Evolutionary conservation across 2,888 invertebrate genomes (phyloP).

Genomic region (Pandemis heparana): DNA sequence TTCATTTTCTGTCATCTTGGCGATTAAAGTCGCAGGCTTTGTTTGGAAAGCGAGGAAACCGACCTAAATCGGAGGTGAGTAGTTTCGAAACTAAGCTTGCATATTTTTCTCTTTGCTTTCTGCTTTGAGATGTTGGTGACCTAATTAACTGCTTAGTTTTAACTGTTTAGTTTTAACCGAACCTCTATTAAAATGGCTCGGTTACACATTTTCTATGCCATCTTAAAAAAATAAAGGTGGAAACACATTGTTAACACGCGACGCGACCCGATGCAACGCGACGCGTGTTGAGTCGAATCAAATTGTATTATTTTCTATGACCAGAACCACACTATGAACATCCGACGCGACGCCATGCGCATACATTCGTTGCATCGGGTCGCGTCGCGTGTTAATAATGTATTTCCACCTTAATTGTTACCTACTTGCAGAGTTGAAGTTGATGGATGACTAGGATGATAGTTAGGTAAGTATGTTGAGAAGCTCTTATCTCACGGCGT

Average conservation of each 20-base stretch:
- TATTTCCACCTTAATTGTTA: too few relatives aligned
- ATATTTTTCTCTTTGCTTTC: conserved; percentile 24
- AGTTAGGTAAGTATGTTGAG: background rate
- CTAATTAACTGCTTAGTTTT: conserved; percentile 10
- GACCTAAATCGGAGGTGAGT: conserved; percentile 32
- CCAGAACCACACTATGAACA: too few relatives aligned
- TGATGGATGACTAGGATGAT: background rate
- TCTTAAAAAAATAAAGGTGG: too few relatives aligned
- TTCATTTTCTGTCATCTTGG: conserved; percentile 26
- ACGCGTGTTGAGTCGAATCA: too few relatives aligned
- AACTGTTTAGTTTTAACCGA: background rate
- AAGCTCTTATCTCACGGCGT: background rate
- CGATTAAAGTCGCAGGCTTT: conserved; percentile 19
- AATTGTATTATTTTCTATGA: too few relatives aligned
- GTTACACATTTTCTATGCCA: too few relatives aligned
- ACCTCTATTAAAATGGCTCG: background rate
- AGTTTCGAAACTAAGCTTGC: conserved; percentile 28
- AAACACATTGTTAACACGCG: too few relatives aligned
- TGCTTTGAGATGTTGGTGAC: conserved; percentile 26
- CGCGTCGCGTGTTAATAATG: too few relatives aligned
- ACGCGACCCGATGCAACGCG: too few relatives aligned
- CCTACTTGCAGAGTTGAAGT: background rate
- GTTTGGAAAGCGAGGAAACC: conserved; percentile 24
- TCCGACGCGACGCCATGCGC: too few relatives aligned
- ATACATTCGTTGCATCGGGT: too few relatives aligned